phyloP scores from a whole-genome alignment of 2,113 vertebrate genomes.

The Orthochromis indermauri region DNA sequence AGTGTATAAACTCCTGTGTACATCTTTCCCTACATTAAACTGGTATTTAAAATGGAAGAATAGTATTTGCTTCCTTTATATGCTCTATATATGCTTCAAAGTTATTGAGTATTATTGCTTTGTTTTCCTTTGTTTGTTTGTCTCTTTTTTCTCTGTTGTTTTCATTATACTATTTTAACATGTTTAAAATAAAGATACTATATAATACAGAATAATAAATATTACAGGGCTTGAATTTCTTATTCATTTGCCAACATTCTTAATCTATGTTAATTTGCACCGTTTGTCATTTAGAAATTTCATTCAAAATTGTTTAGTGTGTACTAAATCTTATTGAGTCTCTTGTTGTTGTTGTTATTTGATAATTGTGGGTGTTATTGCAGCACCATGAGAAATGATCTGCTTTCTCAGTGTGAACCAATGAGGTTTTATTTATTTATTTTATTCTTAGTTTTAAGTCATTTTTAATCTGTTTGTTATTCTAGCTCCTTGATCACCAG shows the following conservation, averaged over 20 bases:
- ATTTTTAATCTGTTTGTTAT: neutral
- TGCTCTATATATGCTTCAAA: neutral
- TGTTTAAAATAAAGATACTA: neutral
- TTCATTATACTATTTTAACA: neutral
- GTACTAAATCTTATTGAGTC: neutral
- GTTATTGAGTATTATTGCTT: neutral
- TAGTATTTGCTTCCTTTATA: neutral
- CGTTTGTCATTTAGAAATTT: neutral
- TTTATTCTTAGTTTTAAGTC: neutral
- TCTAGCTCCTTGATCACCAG: neutral
- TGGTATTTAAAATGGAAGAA: neutral
- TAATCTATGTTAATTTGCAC: neutral
- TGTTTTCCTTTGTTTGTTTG: neutral
- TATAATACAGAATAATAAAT: neutral
- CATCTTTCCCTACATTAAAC: neutral
- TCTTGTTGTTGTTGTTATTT: neutral
- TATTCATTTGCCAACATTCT: neutral
- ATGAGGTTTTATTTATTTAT: neutral
- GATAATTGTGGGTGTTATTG: neutral
- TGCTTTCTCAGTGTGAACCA: neutral
- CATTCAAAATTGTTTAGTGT: neutral
- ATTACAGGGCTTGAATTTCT: neutral
- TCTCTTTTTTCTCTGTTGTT: neutral
- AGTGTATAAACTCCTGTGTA: neutral
- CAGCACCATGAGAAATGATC: neutral